A percentile compares a stretch with the other conserved stretches of the same genome.
phyloP scores from a whole-genome alignment of 1,140 invertebrate genomes.

The Drosophila rufa region DNA sequence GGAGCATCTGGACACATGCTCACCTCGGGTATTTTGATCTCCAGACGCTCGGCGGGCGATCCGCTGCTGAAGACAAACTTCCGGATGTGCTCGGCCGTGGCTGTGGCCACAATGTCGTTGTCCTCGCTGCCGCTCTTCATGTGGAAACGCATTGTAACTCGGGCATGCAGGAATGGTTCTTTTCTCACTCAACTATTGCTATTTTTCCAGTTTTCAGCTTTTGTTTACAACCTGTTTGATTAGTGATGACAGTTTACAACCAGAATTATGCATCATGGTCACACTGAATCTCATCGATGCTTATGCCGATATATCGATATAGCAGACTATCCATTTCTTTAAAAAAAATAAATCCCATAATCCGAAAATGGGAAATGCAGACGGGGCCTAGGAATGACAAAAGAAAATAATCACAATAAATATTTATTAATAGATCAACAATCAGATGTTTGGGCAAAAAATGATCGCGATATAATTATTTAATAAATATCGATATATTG shows the following conservation, averaged over 20 bases:
- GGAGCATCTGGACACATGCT: neutral
- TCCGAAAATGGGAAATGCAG: too few species aligned
- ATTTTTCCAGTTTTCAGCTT: slow-evolving; percentile 20
- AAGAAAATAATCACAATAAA: too few species aligned
- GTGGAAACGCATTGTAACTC: slow-evolving; percentile 78
- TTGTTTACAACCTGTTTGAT: slow-evolving; percentile 75
- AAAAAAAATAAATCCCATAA: too few species aligned
- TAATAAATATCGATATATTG: too few species aligned
- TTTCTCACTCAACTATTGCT: slow-evolving; percentile 31
- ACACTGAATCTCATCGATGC: neutral
- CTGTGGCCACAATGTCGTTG: slow-evolving; percentile 61
- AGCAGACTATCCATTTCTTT: too few species aligned
- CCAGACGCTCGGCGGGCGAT: slow-evolving; percentile 87
- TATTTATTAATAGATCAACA: too few species aligned
- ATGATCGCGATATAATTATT: too few species aligned
- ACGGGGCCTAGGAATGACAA: too few species aligned
- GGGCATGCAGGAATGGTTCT: slow-evolving; percentile 26
- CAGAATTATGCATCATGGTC: neutral
- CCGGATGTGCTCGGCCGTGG: slow-evolving; percentile 90
- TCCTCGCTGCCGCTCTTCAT: slow-evolving; percentile 71
- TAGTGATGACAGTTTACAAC: slow-evolving; percentile 5
- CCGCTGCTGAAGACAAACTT: slow-evolving; percentile 92
- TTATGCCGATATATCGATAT: too few species aligned
- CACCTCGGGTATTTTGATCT: slow-evolving; percentile 91
- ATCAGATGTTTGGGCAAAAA: too few species aligned